phyloP scores from a whole-genome alignment of 2,113 vertebrate species.

The Anhinga rufa region DNA sequence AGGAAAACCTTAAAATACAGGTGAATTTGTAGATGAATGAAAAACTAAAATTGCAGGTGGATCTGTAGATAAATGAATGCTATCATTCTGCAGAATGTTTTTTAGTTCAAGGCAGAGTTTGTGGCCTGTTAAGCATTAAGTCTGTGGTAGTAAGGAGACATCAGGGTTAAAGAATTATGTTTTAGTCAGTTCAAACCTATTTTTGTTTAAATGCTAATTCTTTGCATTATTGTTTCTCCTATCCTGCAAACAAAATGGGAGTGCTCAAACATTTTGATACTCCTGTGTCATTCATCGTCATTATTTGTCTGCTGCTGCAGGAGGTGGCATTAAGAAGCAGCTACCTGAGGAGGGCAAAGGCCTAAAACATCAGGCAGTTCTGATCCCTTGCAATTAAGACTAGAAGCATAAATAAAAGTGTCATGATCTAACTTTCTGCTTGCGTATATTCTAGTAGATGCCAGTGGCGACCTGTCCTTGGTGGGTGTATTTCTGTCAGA shows the following conservation, averaged over 20 bases:
- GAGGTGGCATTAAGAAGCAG: background rate
- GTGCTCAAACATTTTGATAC: background rate
- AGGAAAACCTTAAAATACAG: background rate
- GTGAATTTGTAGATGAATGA: background rate
- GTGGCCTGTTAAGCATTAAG: background rate
- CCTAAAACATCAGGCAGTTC: background rate
- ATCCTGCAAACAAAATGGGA: background rate
- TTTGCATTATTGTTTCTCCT: background rate
- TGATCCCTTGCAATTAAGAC: background rate
- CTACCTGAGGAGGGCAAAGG: background rate
- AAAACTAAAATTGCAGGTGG: background rate
- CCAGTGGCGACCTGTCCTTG: background rate
- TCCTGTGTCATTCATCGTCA: background rate
- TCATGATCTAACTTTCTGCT: background rate
- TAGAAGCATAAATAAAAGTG: no score
- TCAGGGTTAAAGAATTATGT: background rate
- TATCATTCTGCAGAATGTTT: background rate
- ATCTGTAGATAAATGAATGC: background rate
- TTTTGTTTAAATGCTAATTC: background rate
- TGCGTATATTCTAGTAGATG: background rate
- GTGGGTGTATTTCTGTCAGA: background rate
- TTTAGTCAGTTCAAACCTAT: background rate
- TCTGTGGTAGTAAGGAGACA: background rate
- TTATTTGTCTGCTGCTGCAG: background rate
- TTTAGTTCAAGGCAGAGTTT: background rate